Base-by-base conservation (phyloP, 2,888 invertebrate species). In the Ormyrus labotus region DNA sequence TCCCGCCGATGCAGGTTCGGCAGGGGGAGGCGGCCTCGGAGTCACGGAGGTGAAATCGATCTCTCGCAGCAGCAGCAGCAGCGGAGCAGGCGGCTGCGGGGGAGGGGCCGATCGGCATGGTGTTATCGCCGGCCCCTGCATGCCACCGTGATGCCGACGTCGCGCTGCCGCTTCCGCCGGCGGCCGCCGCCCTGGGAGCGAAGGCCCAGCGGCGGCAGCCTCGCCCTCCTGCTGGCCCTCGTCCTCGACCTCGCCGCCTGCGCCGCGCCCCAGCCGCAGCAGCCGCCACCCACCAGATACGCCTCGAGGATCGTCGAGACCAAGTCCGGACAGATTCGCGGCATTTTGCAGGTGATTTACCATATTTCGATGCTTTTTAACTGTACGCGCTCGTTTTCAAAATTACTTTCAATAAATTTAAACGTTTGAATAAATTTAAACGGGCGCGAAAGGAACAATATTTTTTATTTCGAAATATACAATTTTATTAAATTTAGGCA, bases 251-350 rank as follows among this genome's bases (percentile, higher is more conserved):
- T 85, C 67, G 60, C 81, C 8, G 60, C 55, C 9, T 70, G 48
- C 67, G 68, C 65, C 6, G 50, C 71, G 19, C 74, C 69, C 48
- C 48, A n/a, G 45, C 55, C 6, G 50, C 60, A 53, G 83, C 83
- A 19, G n/a, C 86, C 84, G 80, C 73, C 93, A 84, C 94, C 94
- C 80, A 94, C 94, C 83, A 93, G 95, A 78, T 95, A 95, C 92
- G 94, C 95, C 91, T 95, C 95, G 85, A 93, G 96, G 89, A 95
- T 96, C 87, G 95, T 96, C 87, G 95, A 95, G 91, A 96, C 96
- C 60, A 94, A 95, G 80, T 88, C 87, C 80, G 90, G 90, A 81
- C 90, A 89, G 82, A 89, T 90, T 80, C 88, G 89, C 47, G 90
- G 90, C 74, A 89, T 90, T 83, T 84, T 90, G 76, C 90, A 89